phyloP scores from a whole-genome alignment of 2,797 vertebrate genomes.

The Lemur catta region DNA sequence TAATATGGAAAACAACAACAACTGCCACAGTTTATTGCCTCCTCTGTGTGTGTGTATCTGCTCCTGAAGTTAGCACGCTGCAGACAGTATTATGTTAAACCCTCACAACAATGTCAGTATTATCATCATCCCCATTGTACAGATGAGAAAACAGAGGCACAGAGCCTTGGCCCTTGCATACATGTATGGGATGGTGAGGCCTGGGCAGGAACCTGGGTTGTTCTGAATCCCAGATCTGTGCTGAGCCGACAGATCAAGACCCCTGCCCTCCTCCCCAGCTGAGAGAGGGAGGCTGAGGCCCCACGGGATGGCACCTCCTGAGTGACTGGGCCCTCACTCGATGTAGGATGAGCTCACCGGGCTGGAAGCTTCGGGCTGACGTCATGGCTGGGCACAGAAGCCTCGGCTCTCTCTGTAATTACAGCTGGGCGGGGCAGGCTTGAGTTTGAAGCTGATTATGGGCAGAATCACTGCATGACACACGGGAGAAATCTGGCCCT shows the following conservation, averaged over 20 bases:
- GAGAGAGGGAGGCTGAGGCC: neutral
- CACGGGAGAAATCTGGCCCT: neutral
- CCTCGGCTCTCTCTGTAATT: neutral
- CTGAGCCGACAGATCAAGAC: accelerated
- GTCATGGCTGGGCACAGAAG: constrained; percentile 23
- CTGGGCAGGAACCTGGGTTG: no score
- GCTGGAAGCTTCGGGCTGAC: constrained; percentile 53
- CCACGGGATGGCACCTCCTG: accelerated
- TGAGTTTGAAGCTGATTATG: neutral
- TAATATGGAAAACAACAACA: neutral
- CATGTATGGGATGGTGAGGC: no score
- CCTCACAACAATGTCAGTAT: neutral
- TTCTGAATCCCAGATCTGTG: neutral
- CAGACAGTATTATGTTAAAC: accelerated
- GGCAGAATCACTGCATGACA: neutral
- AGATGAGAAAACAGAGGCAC: neutral
- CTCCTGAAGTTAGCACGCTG: accelerated
- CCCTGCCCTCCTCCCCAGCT: neutral
- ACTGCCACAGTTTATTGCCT: accelerated
- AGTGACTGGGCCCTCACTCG: neutral
- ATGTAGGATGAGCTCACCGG: neutral
- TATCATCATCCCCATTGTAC: neutral
- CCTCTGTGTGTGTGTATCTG: accelerated
- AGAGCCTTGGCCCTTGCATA: neutral
- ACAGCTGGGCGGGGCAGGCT: neutral